Evolutionary conservation across 2,888 invertebrate species (phyloP), one percentile per base, ranked within the genome.

Genomic region (Cylloceria caligata): DNA sequence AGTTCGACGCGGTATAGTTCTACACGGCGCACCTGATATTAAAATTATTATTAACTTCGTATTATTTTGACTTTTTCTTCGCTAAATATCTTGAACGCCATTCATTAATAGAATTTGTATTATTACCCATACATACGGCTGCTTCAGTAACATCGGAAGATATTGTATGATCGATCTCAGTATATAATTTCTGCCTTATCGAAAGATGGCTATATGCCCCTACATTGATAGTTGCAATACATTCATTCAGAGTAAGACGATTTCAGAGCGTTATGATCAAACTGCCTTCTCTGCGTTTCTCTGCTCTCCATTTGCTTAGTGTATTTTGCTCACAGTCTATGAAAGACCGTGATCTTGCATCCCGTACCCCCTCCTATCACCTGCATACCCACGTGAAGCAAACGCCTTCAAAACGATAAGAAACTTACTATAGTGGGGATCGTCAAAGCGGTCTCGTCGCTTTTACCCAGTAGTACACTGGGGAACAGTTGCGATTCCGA

Each of bases 371-470:
- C n/a, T n/a, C n/a, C n/a, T n/a, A 30, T n/a, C 30, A 5, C n/a
- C 30, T 30, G 13, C 4, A n/a, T 16, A 30, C 0, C 55, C 60
- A 60, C 60, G 34, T 60, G 34, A 34, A 60, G 34, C 60, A 19
- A n/a, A 34, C 60, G 34, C 60, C 60, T 60, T 16, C 60, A 9
- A 34, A n/a, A 34, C 60, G 60, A 60, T 60, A 60, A 60, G 60
- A 34, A 60, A 19, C 11, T 2, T 34, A 6, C 7, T 34, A 27
- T 60, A 34, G 34, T 27, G 34, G 49, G 19, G 49, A 34, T 47
- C n/a, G 42, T 45, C 42, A 19, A 16, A 69, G 52, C 9, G 13
- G 39, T 69, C 69, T 21, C 16, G 69, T 69, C 52, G 13, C 13
- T 55, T 69, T 39, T 24, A 69, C 55, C 39, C 69, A 39, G 52